Base-by-base conservation (phyloP, 1,140 invertebrate genomes). In the Papilio machaon region DNA sequence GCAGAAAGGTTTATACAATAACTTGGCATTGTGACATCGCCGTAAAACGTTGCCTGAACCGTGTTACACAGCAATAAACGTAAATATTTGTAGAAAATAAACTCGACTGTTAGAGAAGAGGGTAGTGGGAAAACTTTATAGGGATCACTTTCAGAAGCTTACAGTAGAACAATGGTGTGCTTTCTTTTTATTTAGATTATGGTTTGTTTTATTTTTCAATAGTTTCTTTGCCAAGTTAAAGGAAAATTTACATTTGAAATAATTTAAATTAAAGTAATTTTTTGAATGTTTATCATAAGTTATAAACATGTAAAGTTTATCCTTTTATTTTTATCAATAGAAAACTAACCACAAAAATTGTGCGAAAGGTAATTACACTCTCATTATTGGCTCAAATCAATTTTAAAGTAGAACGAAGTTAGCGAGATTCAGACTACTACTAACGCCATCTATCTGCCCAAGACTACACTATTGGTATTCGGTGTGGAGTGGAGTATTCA, bases 71-170 rank as follows among this genome's bases (percentile, higher is more conserved):
- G 80, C 81, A 82, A 82, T 85, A 86, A 85, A 87, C 83, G 81
- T 85, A 85, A 86, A 80, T 83, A 83, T 78, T 75, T 80, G 80
- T 35, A 78, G 85, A 81, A 85, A 87, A 84, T 85, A 79, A 77
- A 84, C 79, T 83, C 79, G 80, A 46, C 54, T 79, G 58, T 73
- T 79, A 64, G 82, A 47, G 70, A 49, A 67, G 76, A 80, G 52
- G 64, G 76, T 87, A 87, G 85, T 86, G 85, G 82, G 81, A 75
- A 82, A 86, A 86, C 73, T 87, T 86, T 86, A 86, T 86, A 83
- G 76, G 49, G 80, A 76, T 64, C 80, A 82, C 80, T 84, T 83
- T 76, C 79, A 80, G 80, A 84, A 84, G 80, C 84, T 85, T 80
- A 82, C 76, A 75, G 82, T 85, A 80, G 83, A 83, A 84, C 82